These are phyloP conservation scores for Lypha dubia DNA, from an alignment of 2,888 invertebrate species.

Conservation along the genomic window DNA sequence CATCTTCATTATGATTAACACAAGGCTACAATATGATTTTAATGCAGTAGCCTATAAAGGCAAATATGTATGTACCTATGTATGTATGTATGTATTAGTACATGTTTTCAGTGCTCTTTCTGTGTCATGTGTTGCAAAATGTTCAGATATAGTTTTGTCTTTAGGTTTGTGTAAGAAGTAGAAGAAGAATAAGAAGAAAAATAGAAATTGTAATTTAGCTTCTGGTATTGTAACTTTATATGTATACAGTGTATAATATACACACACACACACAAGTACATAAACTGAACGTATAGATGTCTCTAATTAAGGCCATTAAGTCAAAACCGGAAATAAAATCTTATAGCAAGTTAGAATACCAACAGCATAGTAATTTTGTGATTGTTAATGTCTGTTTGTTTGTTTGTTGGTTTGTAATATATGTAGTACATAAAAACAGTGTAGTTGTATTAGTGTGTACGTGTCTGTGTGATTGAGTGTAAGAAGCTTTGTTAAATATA, in stretches of 20 bases:
- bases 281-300: slow-evolving; percentile 57
- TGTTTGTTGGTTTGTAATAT: no score
- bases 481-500: slow-evolving; percentile 44
- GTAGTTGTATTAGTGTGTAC: background rate
- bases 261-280: background rate
- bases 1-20: slow-evolving; percentile 38
- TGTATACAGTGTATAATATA: background rate
- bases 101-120: slow-evolving; percentile 34
- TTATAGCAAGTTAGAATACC: slow-evolving; percentile 61
- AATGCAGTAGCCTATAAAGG: slow-evolving; percentile 21
- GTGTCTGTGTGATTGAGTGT: slow-evolving; percentile 3
- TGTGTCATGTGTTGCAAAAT: slow-evolving; percentile 60
- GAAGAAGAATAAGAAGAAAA: no score
- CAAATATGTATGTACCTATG: no score
- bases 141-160: slow-evolving; percentile 40
- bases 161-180: background rate
- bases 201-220: slow-evolving; percentile 53
- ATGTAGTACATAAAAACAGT: no score
- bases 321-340: slow-evolving; percentile 72
- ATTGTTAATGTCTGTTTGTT: slow-evolving; percentile 38
- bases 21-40: slow-evolving; percentile 28
- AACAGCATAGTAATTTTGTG: slow-evolving; percentile 55
- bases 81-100: no score
- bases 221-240: slow-evolving; percentile 31
- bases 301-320: slow-evolving; percentile 72